Evolutionary conservation across 1,140 invertebrate genomes (phyloP), one percentile per base, ranked within the genome.

Genomic region (Calliphora vicina): DNA sequence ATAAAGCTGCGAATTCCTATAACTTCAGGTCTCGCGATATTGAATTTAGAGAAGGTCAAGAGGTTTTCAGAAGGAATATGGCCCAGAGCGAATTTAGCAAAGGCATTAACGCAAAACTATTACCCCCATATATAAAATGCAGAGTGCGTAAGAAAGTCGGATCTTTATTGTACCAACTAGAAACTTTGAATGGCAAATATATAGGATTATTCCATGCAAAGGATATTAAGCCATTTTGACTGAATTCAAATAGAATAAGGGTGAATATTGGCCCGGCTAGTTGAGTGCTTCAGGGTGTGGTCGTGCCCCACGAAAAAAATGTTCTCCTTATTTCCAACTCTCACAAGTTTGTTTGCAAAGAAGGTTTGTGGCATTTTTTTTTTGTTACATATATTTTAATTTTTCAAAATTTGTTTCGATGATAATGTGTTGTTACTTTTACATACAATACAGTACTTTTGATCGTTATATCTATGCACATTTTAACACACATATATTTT

Each of bases 61-160:
- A 82, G 29, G 74, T 82, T 12, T 82, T 61, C 25, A 15, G 73
- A 0, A 82, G 45, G 42, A 72, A 76, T 25, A 80, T 80, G 15
- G 42, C 80, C 29, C 71, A 81, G 78, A 81, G 76, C 5, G 42
- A 83, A 61, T 84, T 84, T 43, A 26, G 13, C 71, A 57, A 82
- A 15, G 76, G 82, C 6, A 82, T 82, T 12, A 84, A 82, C 43
- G 72, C 83, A 23, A 82, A 84, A 50, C 45, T 84, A 15, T 71
- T 73, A 26, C 83, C 81, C 10, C 2, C 73, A 6, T 80, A 80
- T 80, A 10, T 82, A 9, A 82, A 84, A 67, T 73, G 71, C 13
- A 78, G 81, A 26, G 27, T 82, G 15, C 20, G 27, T 13, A 78
- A 82, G n/a, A 82, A 78, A 20, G 43, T 61, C 42, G 78, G 78